Evolutionary conservation across 2,888 invertebrate species (phyloP).

Genomic region (Ophion ellenae): DNA sequence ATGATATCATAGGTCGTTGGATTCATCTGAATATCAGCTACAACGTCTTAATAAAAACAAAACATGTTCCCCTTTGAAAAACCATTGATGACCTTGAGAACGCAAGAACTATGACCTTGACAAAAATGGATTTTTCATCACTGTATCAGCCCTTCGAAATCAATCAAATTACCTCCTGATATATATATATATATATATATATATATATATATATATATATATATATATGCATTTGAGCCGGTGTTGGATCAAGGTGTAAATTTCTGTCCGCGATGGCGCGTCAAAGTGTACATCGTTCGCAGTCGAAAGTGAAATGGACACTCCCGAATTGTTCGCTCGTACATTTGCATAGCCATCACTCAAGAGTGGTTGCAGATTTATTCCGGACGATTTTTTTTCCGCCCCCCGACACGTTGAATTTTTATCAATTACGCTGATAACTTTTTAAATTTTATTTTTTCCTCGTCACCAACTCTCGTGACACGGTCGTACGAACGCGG

Average conservation of each 20-base stretch:
- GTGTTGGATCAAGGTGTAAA: not conserved
- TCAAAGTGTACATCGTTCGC: slow-evolving; percentile 24
- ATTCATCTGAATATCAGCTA: no score
- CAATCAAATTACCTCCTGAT: no score
- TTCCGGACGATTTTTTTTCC: not conserved
- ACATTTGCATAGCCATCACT: not conserved
- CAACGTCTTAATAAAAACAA: no score
- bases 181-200: no score
- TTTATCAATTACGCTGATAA: not conserved
- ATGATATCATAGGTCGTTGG: no score
- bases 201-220: no score
- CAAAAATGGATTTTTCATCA: no score
- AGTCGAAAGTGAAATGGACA: not conserved
- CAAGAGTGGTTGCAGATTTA: not conserved
- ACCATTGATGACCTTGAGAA: no score
- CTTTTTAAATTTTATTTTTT: not conserved
- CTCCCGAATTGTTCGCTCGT: slow-evolving; percentile 4
- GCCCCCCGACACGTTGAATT: not conserved
- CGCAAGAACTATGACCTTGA: no score
- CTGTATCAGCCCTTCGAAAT: no score
- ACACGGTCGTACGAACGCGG: no score
- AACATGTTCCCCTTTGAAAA: no score
- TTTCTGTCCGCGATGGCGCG: not conserved
- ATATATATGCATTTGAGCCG: not conserved
- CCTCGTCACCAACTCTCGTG: not conserved